A percentile compares a stretch with the other conserved stretches of the same genome.
These are phyloP conservation scores for Ryuthela nishihirai DNA, from an alignment of 2,888 invertebrate species.

Conservation along the genomic window DNA sequence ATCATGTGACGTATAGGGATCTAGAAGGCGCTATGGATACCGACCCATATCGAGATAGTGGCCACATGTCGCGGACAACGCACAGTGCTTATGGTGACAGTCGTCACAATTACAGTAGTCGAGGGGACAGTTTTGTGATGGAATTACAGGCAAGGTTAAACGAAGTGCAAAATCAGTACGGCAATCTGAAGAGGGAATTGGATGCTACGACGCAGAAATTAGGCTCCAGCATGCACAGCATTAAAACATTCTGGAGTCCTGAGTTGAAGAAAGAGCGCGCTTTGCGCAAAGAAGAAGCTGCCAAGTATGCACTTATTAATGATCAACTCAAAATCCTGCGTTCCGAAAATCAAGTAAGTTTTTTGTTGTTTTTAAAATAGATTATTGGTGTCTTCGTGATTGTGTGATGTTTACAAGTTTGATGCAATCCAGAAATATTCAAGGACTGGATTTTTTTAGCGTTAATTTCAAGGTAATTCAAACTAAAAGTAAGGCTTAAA, in stretches of 20 bases:
- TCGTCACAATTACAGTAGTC: constrained; percentile 29
- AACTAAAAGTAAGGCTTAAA: too few relatives aligned
- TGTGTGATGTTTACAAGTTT: too few relatives aligned
- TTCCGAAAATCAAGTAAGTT: constrained; percentile 87
- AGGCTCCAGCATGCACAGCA: constrained; percentile 98
- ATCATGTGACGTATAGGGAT: constrained; percentile 40
- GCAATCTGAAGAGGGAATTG: constrained; percentile 85
- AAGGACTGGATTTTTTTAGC: too few relatives aligned
- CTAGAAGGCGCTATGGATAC: constrained; percentile 19
- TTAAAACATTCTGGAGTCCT: constrained; percentile 99
- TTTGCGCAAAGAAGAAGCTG: constrained; percentile 93
- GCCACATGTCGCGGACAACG: constrained; percentile 11
- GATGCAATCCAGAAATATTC: too few relatives aligned
- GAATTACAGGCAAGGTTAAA: constrained; percentile 91
- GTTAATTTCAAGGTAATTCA: too few relatives aligned
- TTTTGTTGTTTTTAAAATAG: constrained; percentile 50
- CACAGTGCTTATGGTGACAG: constrained; percentile 21
- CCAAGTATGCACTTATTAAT: constrained; percentile 92
- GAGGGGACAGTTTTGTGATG: constrained; percentile 66
- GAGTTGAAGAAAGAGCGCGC: constrained; percentile 98
- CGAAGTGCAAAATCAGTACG: constrained; percentile 88
- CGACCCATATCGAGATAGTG: constrained; percentile 24
- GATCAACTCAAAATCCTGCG: constrained; percentile 94
- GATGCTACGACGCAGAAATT: constrained; percentile 96
- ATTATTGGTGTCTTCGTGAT: too few relatives aligned